Conservation (phyloP, 1,140 invertebrate species). For the Colletes latitarsis region DNA sequence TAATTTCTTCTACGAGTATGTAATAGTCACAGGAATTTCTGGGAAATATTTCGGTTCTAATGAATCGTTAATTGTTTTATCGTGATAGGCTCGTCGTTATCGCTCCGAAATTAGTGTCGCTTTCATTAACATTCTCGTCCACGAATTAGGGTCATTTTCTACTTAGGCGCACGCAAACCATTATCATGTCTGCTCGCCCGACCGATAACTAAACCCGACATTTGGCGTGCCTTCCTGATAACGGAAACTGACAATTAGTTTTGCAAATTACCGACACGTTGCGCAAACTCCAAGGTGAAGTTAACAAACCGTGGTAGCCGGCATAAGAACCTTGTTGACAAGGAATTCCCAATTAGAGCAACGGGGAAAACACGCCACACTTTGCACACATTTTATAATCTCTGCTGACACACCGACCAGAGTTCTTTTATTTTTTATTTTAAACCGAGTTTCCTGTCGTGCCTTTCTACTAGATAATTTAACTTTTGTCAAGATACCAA, state of each 20-base stretch:
- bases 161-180: constrained; percentile 18
- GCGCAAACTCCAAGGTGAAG: not conserved
- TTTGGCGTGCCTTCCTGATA: constrained; percentile 28
- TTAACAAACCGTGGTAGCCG: not conserved
- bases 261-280: constrained; percentile 26
- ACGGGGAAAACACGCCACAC: too few species aligned
- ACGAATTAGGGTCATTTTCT: constrained; percentile 38
- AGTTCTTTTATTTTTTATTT: too few species aligned
- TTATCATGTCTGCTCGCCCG: constrained; percentile 13
- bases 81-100: not conserved
- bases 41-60: too few species aligned
- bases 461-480: too few species aligned
- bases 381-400: too few species aligned
- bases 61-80: constrained; percentile 1
- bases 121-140: constrained; percentile 21
- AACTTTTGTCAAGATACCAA: too few species aligned
- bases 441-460: too few species aligned
- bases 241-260: constrained; percentile 40
- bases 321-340: not conserved
- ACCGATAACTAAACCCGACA: constrained; percentile 26
- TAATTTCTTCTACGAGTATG: too few species aligned
- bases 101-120: constrained; percentile 7
- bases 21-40: too few species aligned
- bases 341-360: not conserved
- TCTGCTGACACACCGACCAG: too few species aligned